Percentiles rank a stretch among this genome's conserved stretches.
Conservation (phyloP, 2,888 invertebrate genomes). For the Incurvaria masculella region DNA sequence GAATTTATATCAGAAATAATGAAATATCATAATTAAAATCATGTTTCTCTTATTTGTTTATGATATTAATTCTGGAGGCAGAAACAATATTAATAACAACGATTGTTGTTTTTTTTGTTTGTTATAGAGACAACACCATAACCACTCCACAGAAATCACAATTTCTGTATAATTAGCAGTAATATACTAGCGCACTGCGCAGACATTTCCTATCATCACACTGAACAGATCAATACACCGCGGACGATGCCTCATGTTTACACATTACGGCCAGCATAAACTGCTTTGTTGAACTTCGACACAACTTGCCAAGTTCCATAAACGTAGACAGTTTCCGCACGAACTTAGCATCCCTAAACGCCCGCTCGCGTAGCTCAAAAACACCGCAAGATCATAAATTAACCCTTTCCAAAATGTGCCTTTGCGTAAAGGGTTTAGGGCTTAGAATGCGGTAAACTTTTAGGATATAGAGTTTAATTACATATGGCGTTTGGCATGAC, state of each 20-base stretch:
- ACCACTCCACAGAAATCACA: no score
- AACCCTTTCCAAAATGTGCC: neutral
- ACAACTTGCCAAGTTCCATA: neutral
- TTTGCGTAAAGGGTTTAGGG: neutral
- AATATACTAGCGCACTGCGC: no score
- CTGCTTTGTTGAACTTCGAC: neutral
- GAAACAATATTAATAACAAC: no score
- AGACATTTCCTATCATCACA: no score
- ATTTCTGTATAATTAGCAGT: no score
- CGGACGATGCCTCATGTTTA: neutral
- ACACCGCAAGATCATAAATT: neutral
- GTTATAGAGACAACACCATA: no score
- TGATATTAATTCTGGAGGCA: no score
- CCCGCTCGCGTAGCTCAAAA: neutral
- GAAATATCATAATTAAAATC: no score
- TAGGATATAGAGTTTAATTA: neutral
- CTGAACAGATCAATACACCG: neutral
- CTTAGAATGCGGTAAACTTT: no score
- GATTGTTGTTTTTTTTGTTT: no score
- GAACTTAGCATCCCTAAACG: neutral
- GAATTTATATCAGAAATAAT: no score
- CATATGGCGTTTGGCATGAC: neutral
- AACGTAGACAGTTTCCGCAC: neutral
- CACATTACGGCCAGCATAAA: neutral
- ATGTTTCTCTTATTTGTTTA: no score